phyloP scores from a whole-genome alignment of 1,140 invertebrate genomes.

The Lordiphosa clarofinis region DNA sequence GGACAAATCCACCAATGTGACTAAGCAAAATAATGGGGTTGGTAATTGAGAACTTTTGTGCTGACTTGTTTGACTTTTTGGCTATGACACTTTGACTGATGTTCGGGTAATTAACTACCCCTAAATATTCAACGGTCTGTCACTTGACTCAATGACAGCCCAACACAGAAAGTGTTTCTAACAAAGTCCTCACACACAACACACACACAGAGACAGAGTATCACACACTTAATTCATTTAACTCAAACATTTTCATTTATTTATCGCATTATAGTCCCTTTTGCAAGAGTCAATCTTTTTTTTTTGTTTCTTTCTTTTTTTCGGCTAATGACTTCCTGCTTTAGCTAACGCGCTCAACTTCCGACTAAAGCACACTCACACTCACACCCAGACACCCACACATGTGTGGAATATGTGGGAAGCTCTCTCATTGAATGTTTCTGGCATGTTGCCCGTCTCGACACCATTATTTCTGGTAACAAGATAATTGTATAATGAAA shows the following conservation, averaged over 20 bases:
- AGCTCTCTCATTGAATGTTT: slow-evolving; percentile 71
- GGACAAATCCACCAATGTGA: neutral
- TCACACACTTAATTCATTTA: slow-evolving; percentile 76
- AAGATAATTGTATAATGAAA: slow-evolving; percentile 78
- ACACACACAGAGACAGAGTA: slow-evolving; percentile 34
- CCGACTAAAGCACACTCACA: slow-evolving; percentile 28
- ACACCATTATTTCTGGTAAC: slow-evolving; percentile 78
- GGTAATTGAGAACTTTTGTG: slow-evolving; percentile 5
- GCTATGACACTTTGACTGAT: slow-evolving; percentile 65
- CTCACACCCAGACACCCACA: slow-evolving; percentile 19
- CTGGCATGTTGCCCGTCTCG: slow-evolving; percentile 73
- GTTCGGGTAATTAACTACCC: slow-evolving; percentile 63
- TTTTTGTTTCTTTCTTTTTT: slow-evolving; percentile 37
- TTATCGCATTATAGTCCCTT: slow-evolving; percentile 65
- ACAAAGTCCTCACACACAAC: slow-evolving; percentile 46
- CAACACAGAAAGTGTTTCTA: slow-evolving; percentile 74
- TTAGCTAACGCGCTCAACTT: slow-evolving; percentile 63
- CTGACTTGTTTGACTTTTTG: slow-evolving; percentile 44
- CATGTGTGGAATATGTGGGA: slow-evolving; percentile 34
- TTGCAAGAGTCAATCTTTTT: slow-evolving; percentile 26
- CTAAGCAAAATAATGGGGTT: slow-evolving; percentile 1
- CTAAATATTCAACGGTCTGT: slow-evolving; percentile 54
- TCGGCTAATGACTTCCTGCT: slow-evolving; percentile 72
- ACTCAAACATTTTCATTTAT: slow-evolving; percentile 78
- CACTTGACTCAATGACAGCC: slow-evolving; percentile 56